Base-by-base conservation (phyloP, 1,140 invertebrate genomes). In the Oedothorax gibbosus region DNA sequence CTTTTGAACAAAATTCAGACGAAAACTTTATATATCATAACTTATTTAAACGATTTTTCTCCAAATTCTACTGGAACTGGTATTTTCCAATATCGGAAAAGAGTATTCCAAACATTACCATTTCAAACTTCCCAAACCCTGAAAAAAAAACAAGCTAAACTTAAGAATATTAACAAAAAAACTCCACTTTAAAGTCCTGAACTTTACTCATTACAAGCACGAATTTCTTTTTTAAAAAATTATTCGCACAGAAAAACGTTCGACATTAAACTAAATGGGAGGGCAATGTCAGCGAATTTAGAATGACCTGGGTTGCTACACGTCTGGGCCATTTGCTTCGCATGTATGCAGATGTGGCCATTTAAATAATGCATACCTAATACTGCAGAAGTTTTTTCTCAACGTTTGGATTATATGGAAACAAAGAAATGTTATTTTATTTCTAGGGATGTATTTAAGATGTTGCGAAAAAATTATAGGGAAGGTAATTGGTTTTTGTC, bases 321-420 rank as follows among this genome's bases (percentile, higher is more conserved):
- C 69, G 69, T 71, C n/a, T 51, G n/a, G 69, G n/a, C 69, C 69
- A 20, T 54, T 71, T 11, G 51, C 11, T 12, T n/a, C 50, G 51
- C 50, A 53, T 71, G 69, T 53, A 71, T 71, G 69, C 20, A 71
- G 57, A 49, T 14, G 15, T 11, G 54, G 72, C 20, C 53, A 75
- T 75, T 75, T 57, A 57, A 75, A 75, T 75, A 75, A 75, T 75
- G 54, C 18, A 75, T 10, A 60, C 14, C n/a, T 75, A 57, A 75
- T 71, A 49, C 35, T 35, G 1, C 35, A 2, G 35, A 5, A 35
- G 35, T 35, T 35, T 35, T 35, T 35, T 35, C 35, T 35, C 5
- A 35, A 35, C 35, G 5, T 35, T 35, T 35, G 35, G 35, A 35
- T 2, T 35, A 35, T 35, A 5, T 35, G 35, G 5, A 35, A 35